Evolutionary conservation across 2,113 vertebrate species (phyloP).

Genomic region (Strix aluco): DNA sequence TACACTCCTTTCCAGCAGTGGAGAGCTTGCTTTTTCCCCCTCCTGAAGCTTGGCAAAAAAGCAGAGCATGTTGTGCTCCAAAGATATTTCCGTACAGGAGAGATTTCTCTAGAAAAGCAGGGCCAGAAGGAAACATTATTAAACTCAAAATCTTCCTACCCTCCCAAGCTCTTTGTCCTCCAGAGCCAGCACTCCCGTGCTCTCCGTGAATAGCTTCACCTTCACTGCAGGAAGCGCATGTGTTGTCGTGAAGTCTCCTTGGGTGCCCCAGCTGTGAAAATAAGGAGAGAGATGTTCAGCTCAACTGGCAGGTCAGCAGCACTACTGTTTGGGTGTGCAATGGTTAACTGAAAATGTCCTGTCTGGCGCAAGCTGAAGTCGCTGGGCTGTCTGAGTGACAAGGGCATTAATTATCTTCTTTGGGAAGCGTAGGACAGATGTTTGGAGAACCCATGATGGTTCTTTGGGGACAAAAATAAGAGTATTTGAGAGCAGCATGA

Average conservation of each 20-base stretch:
- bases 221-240: constrained; percentile 96
- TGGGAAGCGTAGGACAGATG: constrained; percentile 60
- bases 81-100: constrained; percentile 38
- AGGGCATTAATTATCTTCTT: constrained; percentile 62
- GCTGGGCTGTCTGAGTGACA: constrained; percentile 45
- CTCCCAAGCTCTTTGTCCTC: constrained; percentile 97
- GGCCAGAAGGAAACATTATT: constrained; percentile 3
- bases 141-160: constrained; percentile 74
- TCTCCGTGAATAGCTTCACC: constrained; percentile 98
- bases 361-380: constrained; percentile 14
- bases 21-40: neutral
- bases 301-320: neutral
- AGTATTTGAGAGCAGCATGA: constrained; percentile 9
- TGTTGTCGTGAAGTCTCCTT: constrained; percentile 96
- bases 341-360: constrained; percentile 39
- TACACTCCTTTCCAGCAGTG: constrained; percentile 21
- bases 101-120: constrained; percentile 42
- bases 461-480: neutral
- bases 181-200: constrained; percentile 94
- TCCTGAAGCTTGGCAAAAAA: constrained; percentile 35
- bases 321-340: neutral
- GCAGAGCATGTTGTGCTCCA: constrained; percentile 17
- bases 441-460: constrained; percentile 27
- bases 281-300: constrained; percentile 21
- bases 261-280: constrained; percentile 94